These are phyloP conservation scores for Epiperipatus broadwayi DNA, from an alignment of 2,888 invertebrate genomes.

Conservation along the genomic window DNA sequence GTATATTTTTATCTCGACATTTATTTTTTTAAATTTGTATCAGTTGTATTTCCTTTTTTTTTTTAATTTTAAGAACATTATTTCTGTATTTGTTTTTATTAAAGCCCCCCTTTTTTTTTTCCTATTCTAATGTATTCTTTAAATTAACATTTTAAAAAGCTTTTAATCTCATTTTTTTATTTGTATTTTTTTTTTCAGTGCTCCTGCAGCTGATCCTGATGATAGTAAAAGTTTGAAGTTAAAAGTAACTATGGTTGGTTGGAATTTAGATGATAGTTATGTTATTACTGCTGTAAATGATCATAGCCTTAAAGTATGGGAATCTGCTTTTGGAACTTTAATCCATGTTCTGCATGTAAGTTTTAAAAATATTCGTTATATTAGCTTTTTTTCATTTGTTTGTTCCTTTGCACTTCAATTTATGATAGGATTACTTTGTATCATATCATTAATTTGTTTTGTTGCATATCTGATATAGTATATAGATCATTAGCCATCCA, in stretches of 20 bases:
- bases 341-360: conserved; percentile 33
- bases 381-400: not conserved
- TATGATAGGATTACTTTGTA: too few species aligned
- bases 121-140: too few species aligned
- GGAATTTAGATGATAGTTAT: conserved; percentile 70
- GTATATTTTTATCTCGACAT: too few species aligned
- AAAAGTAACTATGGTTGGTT: conserved; percentile 87
- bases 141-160: conserved; percentile 5
- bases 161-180: conserved; percentile 1
- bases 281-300: conserved; percentile 83
- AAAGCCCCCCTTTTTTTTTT: too few species aligned
- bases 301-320: conserved; percentile 54
- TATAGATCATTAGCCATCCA: too few species aligned
- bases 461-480: too few species aligned
- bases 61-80: not conserved
- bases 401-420: too few species aligned
- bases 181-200: conserved; percentile 13
- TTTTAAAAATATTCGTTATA: too few species aligned
- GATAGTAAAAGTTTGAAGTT: conserved; percentile 31
- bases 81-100: conserved; percentile 10
- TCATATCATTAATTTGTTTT: too few species aligned
- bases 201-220: conserved; percentile 18
- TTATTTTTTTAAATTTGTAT: too few species aligned
- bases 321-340: conserved; percentile 34
- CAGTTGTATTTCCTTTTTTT: too few species aligned